A percentile compares a stretch with the other conserved stretches of the same genome.
These are phyloP conservation scores for Octomys mimax DNA, from an alignment of 2,797 vertebrate species.

Conservation along the genomic window DNA sequence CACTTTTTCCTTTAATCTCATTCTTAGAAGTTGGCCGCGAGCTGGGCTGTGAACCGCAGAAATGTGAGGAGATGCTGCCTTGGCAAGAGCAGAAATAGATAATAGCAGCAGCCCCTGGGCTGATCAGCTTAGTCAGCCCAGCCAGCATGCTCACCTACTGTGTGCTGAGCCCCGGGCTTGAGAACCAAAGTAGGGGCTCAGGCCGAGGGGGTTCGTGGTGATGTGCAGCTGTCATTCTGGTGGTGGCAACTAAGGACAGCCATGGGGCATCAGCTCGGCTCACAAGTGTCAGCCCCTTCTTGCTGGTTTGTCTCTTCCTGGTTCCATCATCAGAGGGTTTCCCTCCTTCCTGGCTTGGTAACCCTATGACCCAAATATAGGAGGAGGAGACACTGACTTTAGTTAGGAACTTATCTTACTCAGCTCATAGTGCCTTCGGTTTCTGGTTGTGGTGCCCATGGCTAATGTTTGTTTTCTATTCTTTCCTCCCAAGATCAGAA, in stretches of 20 bases:
- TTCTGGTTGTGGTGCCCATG: too few species aligned
- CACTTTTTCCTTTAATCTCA: conserved; percentile 28
- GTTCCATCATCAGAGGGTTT: background rate
- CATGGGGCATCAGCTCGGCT: too few species aligned
- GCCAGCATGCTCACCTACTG: background rate
- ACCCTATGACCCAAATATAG: too few species aligned
- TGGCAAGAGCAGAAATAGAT: background rate
- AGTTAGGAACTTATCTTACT: too few species aligned
- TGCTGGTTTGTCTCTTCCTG: background rate
- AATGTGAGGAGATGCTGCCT: background rate
- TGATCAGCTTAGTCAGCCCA: too few species aligned
- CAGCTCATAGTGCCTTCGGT: too few species aligned
- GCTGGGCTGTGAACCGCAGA: background rate
- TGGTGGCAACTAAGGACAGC: background rate
- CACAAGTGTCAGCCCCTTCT: background rate
- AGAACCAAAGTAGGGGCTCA: background rate
- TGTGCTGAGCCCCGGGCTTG: background rate
- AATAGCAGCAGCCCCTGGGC: background rate
- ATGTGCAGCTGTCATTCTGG: background rate
- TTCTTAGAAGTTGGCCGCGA: conserved; percentile 21
- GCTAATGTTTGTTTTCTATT: background rate
- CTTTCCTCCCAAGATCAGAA: background rate
- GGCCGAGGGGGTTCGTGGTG: background rate
- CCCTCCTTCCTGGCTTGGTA: too few species aligned
- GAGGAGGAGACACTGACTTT: too few species aligned